These are phyloP conservation scores for Sinodicranocentrus sp. DNA, from an alignment of 2,888 invertebrate species.

Conservation along the genomic window DNA sequence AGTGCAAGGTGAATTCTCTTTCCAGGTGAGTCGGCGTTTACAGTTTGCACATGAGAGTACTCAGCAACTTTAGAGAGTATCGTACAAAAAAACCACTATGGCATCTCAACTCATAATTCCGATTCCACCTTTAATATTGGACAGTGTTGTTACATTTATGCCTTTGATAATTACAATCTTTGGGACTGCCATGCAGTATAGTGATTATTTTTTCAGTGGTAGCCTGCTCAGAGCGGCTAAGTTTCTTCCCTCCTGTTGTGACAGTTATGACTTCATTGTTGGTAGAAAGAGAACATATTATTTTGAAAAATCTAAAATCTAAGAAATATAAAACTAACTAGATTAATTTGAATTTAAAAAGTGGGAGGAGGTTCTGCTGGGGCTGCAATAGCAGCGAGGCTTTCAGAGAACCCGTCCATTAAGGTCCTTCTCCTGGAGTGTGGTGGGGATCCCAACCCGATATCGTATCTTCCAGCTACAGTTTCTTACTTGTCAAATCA, in stretches of 20 bases:
- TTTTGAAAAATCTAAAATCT: neutral
- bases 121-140: neutral
- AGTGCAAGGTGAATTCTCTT: no score
- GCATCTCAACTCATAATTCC: constrained; percentile 15
- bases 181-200: neutral
- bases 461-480: constrained; percentile 31
- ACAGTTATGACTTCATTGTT: constrained; percentile 40
- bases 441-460: constrained; percentile 53
- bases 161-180: constrained; percentile 19
- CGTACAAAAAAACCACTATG: no score
- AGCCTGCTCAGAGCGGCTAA: constrained; percentile 14
- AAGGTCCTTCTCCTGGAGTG: constrained; percentile 56
- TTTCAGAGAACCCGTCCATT: constrained; percentile 17
- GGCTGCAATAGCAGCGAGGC: neutral
- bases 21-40: no score
- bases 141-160: neutral
- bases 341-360: constrained; percentile 1
- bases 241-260: constrained; percentile 10
- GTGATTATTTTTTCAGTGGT: constrained; percentile 14
- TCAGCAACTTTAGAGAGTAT: no score
- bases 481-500: constrained; percentile 6
- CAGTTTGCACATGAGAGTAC: no score
- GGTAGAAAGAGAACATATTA: constrained; percentile 6
- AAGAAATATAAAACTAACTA: neutral
- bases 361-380: constrained; percentile 33